Evolutionary conservation across 2,888 invertebrate species (phyloP).

Genomic region (Caenorhabditis drosophilae): DNA sequence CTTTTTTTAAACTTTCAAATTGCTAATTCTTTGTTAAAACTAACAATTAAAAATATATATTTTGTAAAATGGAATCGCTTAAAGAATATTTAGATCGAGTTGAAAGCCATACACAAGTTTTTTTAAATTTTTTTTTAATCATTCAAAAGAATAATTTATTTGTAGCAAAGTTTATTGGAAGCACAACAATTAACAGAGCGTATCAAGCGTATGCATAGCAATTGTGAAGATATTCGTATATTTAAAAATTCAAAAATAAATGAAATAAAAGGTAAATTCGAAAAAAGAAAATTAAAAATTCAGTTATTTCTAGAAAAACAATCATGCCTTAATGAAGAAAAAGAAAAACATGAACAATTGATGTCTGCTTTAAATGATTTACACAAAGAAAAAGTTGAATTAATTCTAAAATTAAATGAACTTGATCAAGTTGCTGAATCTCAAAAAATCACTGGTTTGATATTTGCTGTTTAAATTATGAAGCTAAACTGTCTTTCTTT

Average conservation of each 20-base stretch:
- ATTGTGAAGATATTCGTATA: not conserved
- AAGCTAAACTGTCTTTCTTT: too few species aligned
- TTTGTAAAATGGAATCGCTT: too few species aligned
- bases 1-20: not conserved
- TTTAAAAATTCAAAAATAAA: not conserved
- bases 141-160: too few species aligned
- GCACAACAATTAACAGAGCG: not conserved
- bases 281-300: not conserved
- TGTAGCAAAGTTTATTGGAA: too few species aligned
- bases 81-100: constrained; percentile 2
- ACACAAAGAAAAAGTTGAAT: too few species aligned
- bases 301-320: not conserved
- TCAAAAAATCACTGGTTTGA: too few species aligned
- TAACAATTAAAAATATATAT: not conserved
- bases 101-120: too few species aligned
- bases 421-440: too few species aligned
- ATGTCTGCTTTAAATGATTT: too few species aligned
- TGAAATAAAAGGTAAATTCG: not conserved
- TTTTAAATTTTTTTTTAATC: too few species aligned
- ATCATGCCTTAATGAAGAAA: not conserved
- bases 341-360: not conserved
- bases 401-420: too few species aligned
- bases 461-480: too few species aligned
- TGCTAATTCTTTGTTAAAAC: not conserved
- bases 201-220: not conserved